Evolutionary conservation across 2,888 invertebrate genomes (phyloP), one percentile per base, ranked within the genome.

Genomic region (Philereme vetulata): DNA sequence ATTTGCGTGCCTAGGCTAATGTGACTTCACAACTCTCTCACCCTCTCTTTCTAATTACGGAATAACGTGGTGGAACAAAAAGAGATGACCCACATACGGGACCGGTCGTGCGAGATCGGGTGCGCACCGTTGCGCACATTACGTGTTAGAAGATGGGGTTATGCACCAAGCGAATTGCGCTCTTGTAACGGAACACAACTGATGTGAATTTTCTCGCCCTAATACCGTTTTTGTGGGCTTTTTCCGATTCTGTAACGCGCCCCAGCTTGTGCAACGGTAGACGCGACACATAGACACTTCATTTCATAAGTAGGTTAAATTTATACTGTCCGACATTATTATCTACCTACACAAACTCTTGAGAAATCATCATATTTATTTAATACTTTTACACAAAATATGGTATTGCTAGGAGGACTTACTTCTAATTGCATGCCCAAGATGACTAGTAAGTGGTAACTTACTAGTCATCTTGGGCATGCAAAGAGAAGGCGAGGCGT

Each of bases 181-280:
- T 74, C 66, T 67, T 74, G 72, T 89, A 90, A 90, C 89, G 89
- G 90, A 88, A 88, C 83, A 82, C 73, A 76, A 62, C 72, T 80
- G 82, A 90, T 91, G 91, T 90, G 91, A 92, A 90, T 90, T 89
- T 90, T 90, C 91, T 89, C 90, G 90, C 82, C 90, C 89, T 86
- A 86, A 85, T 87, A 86, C 72, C 72, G 84, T 90, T 90, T 90
- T 89, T 90, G 81, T 77, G 52, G 65, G 76, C 78, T 83, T 88
- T 86, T 87, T 83, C 84, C 81, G 81, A 85, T 84, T 85, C 81
- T 81, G 82, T 84, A 83, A 84, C 54, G 56, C 43, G 60, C 75
- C 77, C 76, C 66, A 70, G 72, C 80, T 89, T 88, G 83, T 85
- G 87, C 81, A 88, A 88, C 80, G 73, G 78, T 80, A 74, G 69